Conservation (phyloP, 2,888 invertebrate species). For the Nipponacmea schrenckii region DNA sequence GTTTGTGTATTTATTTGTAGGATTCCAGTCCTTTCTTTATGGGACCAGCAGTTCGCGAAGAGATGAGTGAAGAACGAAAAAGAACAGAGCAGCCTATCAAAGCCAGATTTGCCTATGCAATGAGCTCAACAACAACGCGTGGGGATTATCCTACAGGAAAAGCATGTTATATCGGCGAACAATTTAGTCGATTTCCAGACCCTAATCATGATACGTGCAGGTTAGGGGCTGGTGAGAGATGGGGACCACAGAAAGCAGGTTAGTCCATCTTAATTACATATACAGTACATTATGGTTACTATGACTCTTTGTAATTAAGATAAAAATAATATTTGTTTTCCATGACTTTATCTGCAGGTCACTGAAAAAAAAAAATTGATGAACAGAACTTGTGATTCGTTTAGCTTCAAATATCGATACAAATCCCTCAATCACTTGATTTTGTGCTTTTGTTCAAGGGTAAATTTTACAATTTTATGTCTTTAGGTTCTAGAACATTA, state of each 20-base stretch:
- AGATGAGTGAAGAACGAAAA: constrained; percentile 1
- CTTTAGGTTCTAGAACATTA: constrained; percentile 54
- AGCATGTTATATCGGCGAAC: constrained; percentile 57
- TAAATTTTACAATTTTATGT: not conserved
- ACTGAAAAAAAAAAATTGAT: not conserved
- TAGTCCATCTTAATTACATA: constrained; percentile 18
- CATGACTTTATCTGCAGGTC: too few relatives aligned
- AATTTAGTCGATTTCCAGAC: constrained; percentile 52
- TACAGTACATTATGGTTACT: too few relatives aligned
- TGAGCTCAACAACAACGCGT: constrained; percentile 27
- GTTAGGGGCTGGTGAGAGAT: constrained; percentile 60
- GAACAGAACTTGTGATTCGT: not conserved
- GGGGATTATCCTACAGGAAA: constrained; percentile 37
- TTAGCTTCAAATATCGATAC: too few relatives aligned
- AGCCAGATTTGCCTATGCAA: not conserved
- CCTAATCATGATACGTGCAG: constrained; percentile 59
- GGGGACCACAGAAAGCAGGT: constrained; percentile 66
- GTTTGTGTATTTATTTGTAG: constrained; percentile 33
- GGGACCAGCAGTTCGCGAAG: constrained; percentile 9
- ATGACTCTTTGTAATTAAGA: too few relatives aligned
- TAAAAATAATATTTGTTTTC: too few relatives aligned
- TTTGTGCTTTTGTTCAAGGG: too few relatives aligned
- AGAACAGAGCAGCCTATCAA: not conserved
- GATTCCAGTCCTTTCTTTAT: constrained; percentile 50
- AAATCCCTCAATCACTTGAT: too few relatives aligned